These are phyloP conservation scores for Troides helena DNA, from an alignment of 2,888 invertebrate species.

Conservation along the genomic window DNA sequence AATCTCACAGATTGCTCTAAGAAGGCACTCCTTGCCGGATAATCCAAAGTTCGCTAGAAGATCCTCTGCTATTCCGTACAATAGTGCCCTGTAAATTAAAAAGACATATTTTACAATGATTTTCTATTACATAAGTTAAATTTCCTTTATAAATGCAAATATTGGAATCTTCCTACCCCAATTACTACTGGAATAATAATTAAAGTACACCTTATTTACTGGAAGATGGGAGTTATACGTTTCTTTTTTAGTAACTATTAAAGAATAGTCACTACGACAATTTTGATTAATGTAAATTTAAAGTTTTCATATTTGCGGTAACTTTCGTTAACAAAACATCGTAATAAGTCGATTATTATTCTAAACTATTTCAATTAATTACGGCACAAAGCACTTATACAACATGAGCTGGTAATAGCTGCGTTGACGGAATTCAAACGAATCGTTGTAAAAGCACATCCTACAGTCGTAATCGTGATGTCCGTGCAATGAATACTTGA, in stretches of 20 bases:
- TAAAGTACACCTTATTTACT: no score
- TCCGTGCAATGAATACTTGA: constrained; percentile 56
- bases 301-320: neutral
- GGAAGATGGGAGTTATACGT: no score
- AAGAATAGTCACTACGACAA: no score
- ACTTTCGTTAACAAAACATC: constrained; percentile 1
- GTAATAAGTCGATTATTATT: neutral
- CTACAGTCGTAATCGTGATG: constrained; percentile 44
- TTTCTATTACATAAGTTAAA: neutral
- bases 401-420: constrained; percentile 39
- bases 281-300: no score
- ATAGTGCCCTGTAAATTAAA: constrained; percentile 81
- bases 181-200: no score
- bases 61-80: constrained; percentile 89
- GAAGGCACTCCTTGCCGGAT: constrained; percentile 89
- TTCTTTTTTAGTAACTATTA: no score
- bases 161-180: no score
- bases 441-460: constrained; percentile 43
- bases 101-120: neutral
- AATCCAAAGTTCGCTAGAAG: constrained; percentile 89
- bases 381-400: constrained; percentile 27
- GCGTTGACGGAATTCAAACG: constrained; percentile 49
- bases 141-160: no score
- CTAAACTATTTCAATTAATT: constrained; percentile 15
- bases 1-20: constrained; percentile 92